Percentiles rank a stretch among this genome's conserved stretches.
These are phyloP conservation scores for Callosobruchus maculatus DNA, from an alignment of 2,888 invertebrate species.

Conservation along the genomic window DNA sequence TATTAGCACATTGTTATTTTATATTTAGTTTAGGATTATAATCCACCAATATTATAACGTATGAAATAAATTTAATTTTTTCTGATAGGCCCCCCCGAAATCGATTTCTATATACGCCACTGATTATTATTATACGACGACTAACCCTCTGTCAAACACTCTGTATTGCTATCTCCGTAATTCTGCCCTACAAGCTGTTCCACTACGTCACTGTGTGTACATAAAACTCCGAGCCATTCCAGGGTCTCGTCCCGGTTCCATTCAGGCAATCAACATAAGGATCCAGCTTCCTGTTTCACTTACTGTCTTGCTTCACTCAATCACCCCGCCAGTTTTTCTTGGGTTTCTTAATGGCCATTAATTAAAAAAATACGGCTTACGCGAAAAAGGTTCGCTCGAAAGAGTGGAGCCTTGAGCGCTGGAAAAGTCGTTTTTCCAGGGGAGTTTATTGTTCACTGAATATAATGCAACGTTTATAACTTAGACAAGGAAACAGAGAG, in stretches of 20 bases:
- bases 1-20: no score
- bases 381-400: not conserved
- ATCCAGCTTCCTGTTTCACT: not conserved
- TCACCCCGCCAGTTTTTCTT: not conserved
- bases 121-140: no score
- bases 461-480: not conserved
- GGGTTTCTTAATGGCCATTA: not conserved
- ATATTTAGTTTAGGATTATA: no score
- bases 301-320: not conserved
- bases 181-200: no score
- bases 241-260: not conserved
- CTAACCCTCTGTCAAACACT: no score
- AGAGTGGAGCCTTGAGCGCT: not conserved
- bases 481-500: no score
- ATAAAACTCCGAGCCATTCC: not conserved
- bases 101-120: no score
- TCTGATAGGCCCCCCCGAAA: no score
- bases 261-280: not conserved
- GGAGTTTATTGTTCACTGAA: not conserved
- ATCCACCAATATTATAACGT: no score
- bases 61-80: no score
- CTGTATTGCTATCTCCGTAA: no score
- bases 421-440: not conserved
- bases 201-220: not conserved
- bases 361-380: not conserved